phyloP scores from a whole-genome alignment of 2,888 invertebrate species.

The Lapara coniferarum region DNA sequence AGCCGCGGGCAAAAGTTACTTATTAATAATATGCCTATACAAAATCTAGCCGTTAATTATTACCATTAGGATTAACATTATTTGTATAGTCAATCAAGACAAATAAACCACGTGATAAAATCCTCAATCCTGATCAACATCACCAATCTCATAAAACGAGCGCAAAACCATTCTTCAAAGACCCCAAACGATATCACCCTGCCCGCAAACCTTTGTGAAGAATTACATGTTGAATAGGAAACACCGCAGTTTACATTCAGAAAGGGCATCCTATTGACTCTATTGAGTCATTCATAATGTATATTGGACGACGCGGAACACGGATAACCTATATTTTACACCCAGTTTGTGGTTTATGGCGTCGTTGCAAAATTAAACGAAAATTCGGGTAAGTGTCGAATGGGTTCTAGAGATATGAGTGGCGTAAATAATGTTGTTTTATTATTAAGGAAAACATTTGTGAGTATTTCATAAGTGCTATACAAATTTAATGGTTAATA shows the following conservation, averaged over 20 bases:
- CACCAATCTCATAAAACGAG: not conserved
- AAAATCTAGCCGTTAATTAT: too few relatives aligned
- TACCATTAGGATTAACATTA: too few relatives aligned
- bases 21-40: too few relatives aligned
- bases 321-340: conserved; percentile 44
- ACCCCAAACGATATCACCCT: conserved; percentile 55
- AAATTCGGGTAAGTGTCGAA: not conserved
- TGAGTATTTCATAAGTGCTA: too few relatives aligned
- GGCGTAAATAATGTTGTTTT: too few relatives aligned
- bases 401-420: not conserved
- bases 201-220: conserved; percentile 63
- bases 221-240: conserved; percentile 58
- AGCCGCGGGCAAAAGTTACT: too few relatives aligned
- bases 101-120: too few relatives aligned
- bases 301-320: conserved; percentile 45
- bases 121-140: not conserved
- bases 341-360: conserved; percentile 45
- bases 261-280: conserved; percentile 52
- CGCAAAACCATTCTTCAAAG: conserved; percentile 28
- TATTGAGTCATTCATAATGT: conserved; percentile 67
- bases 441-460: too few relatives aligned
- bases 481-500: too few relatives aligned
- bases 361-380: conserved; percentile 11
- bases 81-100: too few relatives aligned
- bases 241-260: conserved; percentile 72